Conservation (phyloP, 92 coral and sea anemone genomes). For the Chrysogorgia sp. region DNA sequence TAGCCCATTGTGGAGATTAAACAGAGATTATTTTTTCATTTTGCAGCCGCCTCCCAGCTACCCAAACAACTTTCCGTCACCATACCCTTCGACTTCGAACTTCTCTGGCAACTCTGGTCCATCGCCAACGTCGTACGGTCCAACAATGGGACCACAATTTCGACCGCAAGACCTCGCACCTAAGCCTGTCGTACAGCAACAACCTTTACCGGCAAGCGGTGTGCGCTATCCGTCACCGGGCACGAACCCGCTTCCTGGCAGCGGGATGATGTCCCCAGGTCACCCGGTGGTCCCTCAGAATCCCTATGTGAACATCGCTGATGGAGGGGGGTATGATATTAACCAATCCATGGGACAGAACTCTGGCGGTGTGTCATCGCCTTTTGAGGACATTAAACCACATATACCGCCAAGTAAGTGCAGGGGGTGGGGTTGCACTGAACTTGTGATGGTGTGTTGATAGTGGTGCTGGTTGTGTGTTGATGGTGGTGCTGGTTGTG, state of each 20-base stretch:
- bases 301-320: constrained; percentile 13
- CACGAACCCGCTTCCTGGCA: constrained; percentile 12
- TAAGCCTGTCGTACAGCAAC: constrained; percentile 3
- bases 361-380: not conserved
- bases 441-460: not conserved
- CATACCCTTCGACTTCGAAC: constrained; percentile 23
- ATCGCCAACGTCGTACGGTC: constrained; percentile 1
- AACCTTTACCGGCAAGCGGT: not conserved
- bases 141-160: constrained; percentile 7
- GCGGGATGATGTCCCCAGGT: constrained; percentile 38
- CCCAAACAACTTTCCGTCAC: constrained; percentile 20
- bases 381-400: constrained; percentile 33
- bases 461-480: too few species aligned
- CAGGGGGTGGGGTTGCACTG: not conserved
- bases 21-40: too few species aligned
- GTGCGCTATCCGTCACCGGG: constrained; percentile 30
- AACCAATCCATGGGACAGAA: constrained; percentile 4
- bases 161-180: not conserved
- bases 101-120: not conserved
- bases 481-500: too few species aligned
- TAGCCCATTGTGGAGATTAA: too few species aligned
- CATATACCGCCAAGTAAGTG: constrained; percentile 42
- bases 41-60: constrained; percentile 42
- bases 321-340: not conserved
- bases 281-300: not conserved